These are phyloP conservation scores for Stenoptilia bipunctidactyla DNA, from an alignment of 2,888 invertebrate species.

Conservation along the genomic window DNA sequence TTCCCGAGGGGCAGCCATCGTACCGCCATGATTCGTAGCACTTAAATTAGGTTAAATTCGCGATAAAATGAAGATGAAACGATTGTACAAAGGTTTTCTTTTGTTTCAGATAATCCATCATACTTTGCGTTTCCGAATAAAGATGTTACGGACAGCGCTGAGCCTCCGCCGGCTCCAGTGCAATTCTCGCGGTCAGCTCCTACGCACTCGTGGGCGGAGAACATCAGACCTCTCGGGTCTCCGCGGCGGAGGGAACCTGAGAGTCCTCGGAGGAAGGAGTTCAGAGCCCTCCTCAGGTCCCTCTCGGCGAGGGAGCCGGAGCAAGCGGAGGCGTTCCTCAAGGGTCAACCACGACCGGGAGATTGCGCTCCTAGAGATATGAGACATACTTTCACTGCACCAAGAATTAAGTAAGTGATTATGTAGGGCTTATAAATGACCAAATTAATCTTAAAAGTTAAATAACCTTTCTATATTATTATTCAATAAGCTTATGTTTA, in stretches of 20 bases:
- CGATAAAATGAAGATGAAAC: too few relatives aligned
- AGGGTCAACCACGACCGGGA: slow-evolving; percentile 78
- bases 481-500: too few relatives aligned
- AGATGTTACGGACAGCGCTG: slow-evolving; percentile 44
- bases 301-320: slow-evolving; percentile 75
- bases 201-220: slow-evolving; percentile 69
- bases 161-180: slow-evolving; percentile 33
- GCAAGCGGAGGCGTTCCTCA: slow-evolving; percentile 75
- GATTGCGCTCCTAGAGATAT: slow-evolving; percentile 74
- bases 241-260: slow-evolving; percentile 50
- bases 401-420: slow-evolving; percentile 59
- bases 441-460: too few relatives aligned
- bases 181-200: slow-evolving; percentile 78
- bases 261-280: slow-evolving; percentile 62
- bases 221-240: slow-evolving; percentile 42
- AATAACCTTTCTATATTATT: too few relatives aligned
- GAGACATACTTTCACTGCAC: slow-evolving; percentile 58
- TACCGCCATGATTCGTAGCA: slow-evolving; percentile 26
- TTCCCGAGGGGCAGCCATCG: slow-evolving; percentile 35
- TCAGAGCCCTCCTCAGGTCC: slow-evolving; percentile 73
- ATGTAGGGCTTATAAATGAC: too few relatives aligned
- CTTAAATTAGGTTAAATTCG: slow-evolving; percentile 1
- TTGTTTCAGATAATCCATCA: slow-evolving; percentile 81
- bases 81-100: slow-evolving; percentile 1
- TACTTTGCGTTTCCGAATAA: slow-evolving; percentile 78